A percentile compares a stretch with the other conserved stretches of the same genome.
These are phyloP conservation scores for Morinoia aosen DNA, from an alignment of 2,888 invertebrate species.

Conservation along the genomic window DNA sequence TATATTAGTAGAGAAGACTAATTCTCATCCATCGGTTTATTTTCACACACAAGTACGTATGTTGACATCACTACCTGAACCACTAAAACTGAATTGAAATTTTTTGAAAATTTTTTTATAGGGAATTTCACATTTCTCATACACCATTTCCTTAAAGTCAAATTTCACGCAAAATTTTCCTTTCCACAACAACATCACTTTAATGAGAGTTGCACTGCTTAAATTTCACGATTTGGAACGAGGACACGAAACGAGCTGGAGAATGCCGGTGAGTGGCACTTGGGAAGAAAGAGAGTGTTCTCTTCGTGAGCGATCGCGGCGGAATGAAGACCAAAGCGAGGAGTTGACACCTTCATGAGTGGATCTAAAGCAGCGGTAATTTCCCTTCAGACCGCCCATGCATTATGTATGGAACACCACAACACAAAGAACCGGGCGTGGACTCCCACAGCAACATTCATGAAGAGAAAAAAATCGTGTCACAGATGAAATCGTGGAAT, in stretches of 20 bases:
- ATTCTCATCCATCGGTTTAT: background rate
- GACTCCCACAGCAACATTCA: background rate
- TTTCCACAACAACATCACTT: background rate
- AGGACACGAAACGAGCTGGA: background rate
- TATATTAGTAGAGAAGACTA: background rate
- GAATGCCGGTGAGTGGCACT: background rate
- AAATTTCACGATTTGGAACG: background rate
- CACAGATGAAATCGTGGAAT: background rate
- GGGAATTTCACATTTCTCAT: too few species aligned
- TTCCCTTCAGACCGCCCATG: background rate
- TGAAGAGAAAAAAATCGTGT: background rate
- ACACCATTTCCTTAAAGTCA: background rate
- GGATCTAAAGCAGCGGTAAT: background rate
- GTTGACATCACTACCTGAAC: background rate
- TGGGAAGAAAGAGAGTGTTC: background rate
- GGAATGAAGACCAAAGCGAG: background rate
- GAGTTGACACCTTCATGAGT: background rate
- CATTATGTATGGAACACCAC: background rate
- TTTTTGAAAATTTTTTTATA: background rate
- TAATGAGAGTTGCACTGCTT: background rate
- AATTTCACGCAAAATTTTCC: background rate
- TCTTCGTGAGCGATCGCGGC: background rate
- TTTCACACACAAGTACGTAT: background rate
- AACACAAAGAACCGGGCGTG: background rate
- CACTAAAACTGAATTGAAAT: background rate